Percentiles rank a stretch among this genome's conserved stretches.
phyloP scores from a whole-genome alignment of 2,797 vertebrate species.

The Pangasius krempfi region DNA sequence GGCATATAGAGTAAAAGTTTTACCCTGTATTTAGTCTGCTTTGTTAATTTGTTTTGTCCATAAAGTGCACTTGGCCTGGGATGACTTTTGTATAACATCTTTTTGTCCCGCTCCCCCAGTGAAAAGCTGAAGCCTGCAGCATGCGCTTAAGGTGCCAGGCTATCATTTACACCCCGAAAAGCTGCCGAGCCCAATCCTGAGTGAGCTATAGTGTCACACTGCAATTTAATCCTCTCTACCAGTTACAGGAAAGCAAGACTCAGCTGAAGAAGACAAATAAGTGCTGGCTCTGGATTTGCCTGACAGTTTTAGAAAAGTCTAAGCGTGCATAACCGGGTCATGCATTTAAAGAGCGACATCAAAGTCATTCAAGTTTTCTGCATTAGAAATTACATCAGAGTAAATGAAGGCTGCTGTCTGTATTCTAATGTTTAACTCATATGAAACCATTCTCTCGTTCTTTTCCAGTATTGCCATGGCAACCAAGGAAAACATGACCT shows the following conservation, averaged over 20 bases:
- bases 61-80: not conserved
- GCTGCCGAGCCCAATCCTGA: conserved; percentile 60
- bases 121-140: conserved; percentile 32
- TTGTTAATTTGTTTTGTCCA: not conserved
- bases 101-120: not conserved
- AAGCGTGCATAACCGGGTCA: conserved; percentile 5
- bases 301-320: conserved; percentile 18
- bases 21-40: not conserved
- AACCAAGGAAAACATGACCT: conserved; percentile 99
- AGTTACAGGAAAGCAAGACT: conserved; percentile 44
- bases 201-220: conserved; percentile 56
- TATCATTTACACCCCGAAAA: conserved; percentile 63
- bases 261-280: conserved; percentile 49
- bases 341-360: conserved; percentile 11
- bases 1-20: not conserved
- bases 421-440: conserved; percentile 21
- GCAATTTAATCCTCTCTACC: conserved; percentile 58
- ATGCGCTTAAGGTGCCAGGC: conserved; percentile 61
- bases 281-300: conserved; percentile 27
- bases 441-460: conserved; percentile 13
- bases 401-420: conserved; percentile 20
- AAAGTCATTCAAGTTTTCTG: conserved; percentile 2
- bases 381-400: conserved; percentile 25
- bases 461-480: conserved; percentile 94
- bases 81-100: conserved; percentile 4